Percentiles rank a stretch among this genome's conserved stretches.
Evolutionary conservation across 2,113 vertebrate genomes (phyloP).

Genomic region (Pogona vitticeps): DNA sequence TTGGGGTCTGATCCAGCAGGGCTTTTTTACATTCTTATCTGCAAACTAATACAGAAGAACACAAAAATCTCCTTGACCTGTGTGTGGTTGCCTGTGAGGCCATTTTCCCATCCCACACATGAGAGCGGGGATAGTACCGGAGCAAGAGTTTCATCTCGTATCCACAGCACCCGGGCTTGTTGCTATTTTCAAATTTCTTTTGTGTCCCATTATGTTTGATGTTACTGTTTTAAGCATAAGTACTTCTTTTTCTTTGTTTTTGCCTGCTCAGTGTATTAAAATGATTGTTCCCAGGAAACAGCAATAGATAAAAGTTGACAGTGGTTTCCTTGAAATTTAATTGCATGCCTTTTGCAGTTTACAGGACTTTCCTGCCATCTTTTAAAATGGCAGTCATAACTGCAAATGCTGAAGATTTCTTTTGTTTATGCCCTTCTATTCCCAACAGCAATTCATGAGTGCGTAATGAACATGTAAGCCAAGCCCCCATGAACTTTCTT

Average conservation of each 20-base stretch:
- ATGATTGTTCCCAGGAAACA: background rate
- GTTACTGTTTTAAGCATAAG: background rate
- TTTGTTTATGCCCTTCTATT: background rate
- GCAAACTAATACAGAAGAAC: background rate
- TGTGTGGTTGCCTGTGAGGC: background rate
- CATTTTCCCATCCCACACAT: background rate
- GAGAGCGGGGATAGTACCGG: background rate
- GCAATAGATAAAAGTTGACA: background rate
- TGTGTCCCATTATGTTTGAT: background rate
- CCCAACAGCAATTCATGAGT: background rate
- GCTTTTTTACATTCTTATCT: background rate
- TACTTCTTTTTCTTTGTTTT: background rate
- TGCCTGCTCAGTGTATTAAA: background rate
- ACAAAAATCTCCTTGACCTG: background rate
- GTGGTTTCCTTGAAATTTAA: background rate
- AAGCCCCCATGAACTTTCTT: background rate
- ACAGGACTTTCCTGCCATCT: background rate
- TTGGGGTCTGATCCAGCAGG: background rate
- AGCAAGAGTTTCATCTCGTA: background rate
- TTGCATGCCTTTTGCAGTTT: background rate
- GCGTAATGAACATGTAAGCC: background rate
- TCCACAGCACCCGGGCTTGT: background rate
- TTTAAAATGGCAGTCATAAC: background rate
- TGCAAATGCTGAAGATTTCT: background rate
- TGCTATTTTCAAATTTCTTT: background rate